These are phyloP conservation scores for Carassius auratus DNA, from an alignment of 2,113 vertebrate species.

Conservation along the genomic window DNA sequence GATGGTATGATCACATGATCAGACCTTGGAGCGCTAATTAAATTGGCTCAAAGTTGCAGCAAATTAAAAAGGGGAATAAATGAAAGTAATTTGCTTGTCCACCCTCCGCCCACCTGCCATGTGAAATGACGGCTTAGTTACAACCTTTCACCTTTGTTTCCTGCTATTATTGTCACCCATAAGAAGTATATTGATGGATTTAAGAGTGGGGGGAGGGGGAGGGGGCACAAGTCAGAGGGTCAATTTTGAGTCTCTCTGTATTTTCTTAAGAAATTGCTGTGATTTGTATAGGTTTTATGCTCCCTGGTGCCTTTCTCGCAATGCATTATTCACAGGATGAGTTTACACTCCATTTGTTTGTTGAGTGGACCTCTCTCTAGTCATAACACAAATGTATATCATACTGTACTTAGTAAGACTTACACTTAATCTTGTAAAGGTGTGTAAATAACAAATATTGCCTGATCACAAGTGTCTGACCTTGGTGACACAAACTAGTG, in stretches of 20 bases:
- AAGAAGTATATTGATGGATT: conserved; percentile 24
- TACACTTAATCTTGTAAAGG: neutral
- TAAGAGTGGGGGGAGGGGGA: neutral
- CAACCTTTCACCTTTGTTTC: conserved; percentile 11
- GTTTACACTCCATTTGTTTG: conserved; percentile 9
- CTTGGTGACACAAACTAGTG: neutral
- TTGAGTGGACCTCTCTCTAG: neutral
- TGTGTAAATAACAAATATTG: neutral
- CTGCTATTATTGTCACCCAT: neutral
- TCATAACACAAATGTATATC: neutral
- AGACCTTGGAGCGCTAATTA: conserved; percentile 53
- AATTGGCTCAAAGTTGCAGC: conserved; percentile 38
- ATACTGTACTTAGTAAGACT: neutral
- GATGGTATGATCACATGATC: conserved; percentile 20
- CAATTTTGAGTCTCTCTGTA: conserved; percentile 16
- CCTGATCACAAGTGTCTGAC: neutral
- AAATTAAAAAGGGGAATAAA: conserved; percentile 46
- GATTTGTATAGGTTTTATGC: conserved; percentile 4
- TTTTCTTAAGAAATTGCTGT: conserved; percentile 25
- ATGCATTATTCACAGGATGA: neutral
- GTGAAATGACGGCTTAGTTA: conserved; percentile 20
- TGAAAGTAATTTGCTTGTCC: conserved; percentile 46
- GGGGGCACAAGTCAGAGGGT: conserved; percentile 3
- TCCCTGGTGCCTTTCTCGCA: neutral
- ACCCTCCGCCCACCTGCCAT: conserved; percentile 20